Evolutionary conservation across 2,113 vertebrate species (phyloP), one percentile per base, ranked within the genome.

Genomic region (Aphyosemion australe): DNA sequence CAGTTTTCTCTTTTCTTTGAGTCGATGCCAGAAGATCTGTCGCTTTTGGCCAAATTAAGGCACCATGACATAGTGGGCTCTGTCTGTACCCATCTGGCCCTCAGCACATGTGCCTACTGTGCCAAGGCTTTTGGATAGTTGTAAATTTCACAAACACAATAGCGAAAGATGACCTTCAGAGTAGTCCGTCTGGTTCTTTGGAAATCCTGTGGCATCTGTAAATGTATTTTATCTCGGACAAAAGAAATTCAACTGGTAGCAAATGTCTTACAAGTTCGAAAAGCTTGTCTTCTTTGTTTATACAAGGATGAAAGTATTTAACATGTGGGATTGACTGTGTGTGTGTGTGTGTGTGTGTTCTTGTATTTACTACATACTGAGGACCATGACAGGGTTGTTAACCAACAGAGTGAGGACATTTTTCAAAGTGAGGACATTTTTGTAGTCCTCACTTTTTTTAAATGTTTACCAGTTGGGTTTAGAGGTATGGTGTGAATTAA

Each of bases 191-290:
- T 4, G 26, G 62, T 76, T 81, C 80, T 69, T 60, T 60, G 72
- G 47, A 19, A 53, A 85, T 78, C 85, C 80, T 74, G 76, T 76
- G 80, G 82, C 68, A 77, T 85, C 81, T 85, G 71, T 67, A 86
- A 80, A 84, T 82, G 48, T 86, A 84, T 89, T 89, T 80, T 78
- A 90, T 88, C 81, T 88, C 74, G 67, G 65, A 37, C 6, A 77
- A 57, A 59, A 80, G 74, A 74, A 63, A 42, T 64, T 84, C 68
- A 81, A 67, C 82, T 69, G 78, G 87, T 86, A 86, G 79, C 84
- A 84, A 80, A 90, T 39, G 13, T 89, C 79, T 75, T 71, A 75
- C 79, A 75, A 64, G 80, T 80, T 88, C 74, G 71, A 76, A 78
- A 78, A 67, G 41, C 43, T 61, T 26, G 64, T 73, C 69, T 58